A percentile compares a stretch with the other conserved stretches of the same genome.
These are phyloP conservation scores for Neodiprion virginianus DNA, from an alignment of 1,140 invertebrate genomes.

Conservation along the genomic window DNA sequence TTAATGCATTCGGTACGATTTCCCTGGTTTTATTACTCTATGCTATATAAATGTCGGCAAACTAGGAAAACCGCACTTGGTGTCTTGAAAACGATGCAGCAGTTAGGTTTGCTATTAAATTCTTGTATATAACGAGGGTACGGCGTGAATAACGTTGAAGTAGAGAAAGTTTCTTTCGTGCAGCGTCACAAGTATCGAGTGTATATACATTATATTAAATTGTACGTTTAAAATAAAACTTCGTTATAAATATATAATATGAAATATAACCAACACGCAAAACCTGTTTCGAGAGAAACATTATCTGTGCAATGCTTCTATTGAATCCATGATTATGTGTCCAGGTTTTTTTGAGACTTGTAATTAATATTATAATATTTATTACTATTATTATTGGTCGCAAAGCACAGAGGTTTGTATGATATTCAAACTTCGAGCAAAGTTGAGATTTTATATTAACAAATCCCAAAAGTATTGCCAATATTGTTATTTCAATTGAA, in stretches of 20 bases:
- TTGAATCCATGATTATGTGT: not conserved
- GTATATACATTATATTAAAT: slow-evolving; percentile 37
- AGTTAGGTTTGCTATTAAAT: not conserved
- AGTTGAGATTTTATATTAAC: not conserved
- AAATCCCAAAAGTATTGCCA: not conserved
- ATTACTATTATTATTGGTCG: not conserved
- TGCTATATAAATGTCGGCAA: no score
- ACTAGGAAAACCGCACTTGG: no score
- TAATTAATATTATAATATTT: not conserved
- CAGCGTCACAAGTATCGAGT: slow-evolving; percentile 25
- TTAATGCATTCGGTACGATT: no score
- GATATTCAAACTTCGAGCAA: not conserved
- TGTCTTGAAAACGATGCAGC: no score
- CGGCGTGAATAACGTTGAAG: not conserved
- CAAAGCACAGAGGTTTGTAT: not conserved
- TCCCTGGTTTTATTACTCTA: no score
- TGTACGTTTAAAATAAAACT: slow-evolving; percentile 45
- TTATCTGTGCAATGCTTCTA: not conserved
- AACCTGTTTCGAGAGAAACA: slow-evolving; percentile 8
- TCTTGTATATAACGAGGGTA: not conserved
- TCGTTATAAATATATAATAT: slow-evolving; percentile 23
- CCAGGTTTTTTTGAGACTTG: not conserved
- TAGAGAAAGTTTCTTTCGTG: no score
- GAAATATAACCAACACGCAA: slow-evolving; percentile 2
- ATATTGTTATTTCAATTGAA: slow-evolving; percentile 1